A percentile compares a stretch with the other conserved stretches of the same genome.
Conservation (phyloP, 1,140 invertebrate species). For the Cyrtorhinus lividipennis region DNA sequence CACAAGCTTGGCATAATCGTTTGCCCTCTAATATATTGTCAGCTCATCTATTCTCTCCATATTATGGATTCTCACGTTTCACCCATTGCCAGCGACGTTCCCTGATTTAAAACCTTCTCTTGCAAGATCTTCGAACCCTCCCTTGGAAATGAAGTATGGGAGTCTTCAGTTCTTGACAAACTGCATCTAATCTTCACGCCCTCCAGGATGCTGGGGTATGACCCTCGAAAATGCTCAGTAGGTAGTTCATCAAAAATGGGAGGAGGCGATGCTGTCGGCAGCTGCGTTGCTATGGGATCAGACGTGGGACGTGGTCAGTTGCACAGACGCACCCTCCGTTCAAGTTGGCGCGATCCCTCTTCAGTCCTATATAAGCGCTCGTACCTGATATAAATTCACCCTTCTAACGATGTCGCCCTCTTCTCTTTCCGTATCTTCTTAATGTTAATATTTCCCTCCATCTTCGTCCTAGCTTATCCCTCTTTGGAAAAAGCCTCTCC, state of each 20-base stretch:
- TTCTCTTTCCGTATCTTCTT: not conserved
- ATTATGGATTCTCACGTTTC: not conserved
- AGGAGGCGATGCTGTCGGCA: not conserved
- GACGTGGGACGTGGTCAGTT: too few species aligned
- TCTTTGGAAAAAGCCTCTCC: not conserved
- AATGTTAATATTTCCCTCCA: not conserved
- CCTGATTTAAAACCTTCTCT: not conserved
- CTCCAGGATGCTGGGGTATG: not conserved
- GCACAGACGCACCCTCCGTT: too few species aligned
- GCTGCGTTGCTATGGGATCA: not conserved
- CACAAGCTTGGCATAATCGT: too few species aligned
- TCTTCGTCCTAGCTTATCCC: not conserved
- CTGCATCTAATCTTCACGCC: not conserved
- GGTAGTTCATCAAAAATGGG: not conserved
- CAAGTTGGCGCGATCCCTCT: too few species aligned
- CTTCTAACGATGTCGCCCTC: not conserved
- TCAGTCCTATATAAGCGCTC: too few species aligned
- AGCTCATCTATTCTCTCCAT: too few species aligned
- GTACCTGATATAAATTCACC: not conserved
- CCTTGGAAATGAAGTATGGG: not conserved
- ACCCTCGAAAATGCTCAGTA: not conserved
- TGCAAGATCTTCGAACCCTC: not conserved
- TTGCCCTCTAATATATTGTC: too few species aligned
- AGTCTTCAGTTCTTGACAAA: not conserved
- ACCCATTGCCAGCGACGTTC: not conserved